Conservation (phyloP, 2,888 invertebrate species). For the Drosophila leonis region DNA sequence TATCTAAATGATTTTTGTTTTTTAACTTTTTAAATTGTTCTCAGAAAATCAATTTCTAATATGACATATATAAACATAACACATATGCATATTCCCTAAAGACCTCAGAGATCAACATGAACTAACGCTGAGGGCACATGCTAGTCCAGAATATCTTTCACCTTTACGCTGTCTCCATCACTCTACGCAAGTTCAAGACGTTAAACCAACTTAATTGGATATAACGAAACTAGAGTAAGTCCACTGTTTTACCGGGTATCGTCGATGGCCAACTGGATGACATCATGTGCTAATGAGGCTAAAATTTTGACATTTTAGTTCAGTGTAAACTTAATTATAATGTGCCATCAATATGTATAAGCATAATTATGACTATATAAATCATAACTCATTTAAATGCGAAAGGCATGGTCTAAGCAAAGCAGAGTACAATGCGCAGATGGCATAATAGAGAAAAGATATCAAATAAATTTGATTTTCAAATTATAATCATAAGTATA, state of each 20-base stretch:
- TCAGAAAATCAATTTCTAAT: no score
- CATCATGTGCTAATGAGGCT: conserved; percentile 26
- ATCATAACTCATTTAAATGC: conserved; percentile 36
- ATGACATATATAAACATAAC: no score
- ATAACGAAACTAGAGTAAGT: background rate
- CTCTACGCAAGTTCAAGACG: background rate
- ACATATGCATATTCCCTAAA: no score
- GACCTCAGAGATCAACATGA: background rate
- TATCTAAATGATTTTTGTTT: no score
- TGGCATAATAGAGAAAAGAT: conserved; percentile 3
- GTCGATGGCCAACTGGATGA: conserved; percentile 18
- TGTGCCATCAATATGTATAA: background rate
- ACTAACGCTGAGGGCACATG: background rate
- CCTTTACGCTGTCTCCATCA: background rate
- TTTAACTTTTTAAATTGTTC: no score
- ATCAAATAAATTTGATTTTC: conserved; percentile 1
- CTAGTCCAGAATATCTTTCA: background rate
- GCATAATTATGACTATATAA: conserved; percentile 25
- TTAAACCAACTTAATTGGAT: background rate
- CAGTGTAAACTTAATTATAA: conserved; percentile 11
- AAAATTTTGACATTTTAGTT: conserved; percentile 1
- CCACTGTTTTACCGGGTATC: background rate
- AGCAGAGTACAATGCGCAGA: conserved; percentile 1
- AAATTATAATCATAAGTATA: conserved; percentile 19
- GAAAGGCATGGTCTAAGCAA: background rate